Evolutionary conservation across 2,888 invertebrate species (phyloP).

Genomic region (Heliconius aoede): DNA sequence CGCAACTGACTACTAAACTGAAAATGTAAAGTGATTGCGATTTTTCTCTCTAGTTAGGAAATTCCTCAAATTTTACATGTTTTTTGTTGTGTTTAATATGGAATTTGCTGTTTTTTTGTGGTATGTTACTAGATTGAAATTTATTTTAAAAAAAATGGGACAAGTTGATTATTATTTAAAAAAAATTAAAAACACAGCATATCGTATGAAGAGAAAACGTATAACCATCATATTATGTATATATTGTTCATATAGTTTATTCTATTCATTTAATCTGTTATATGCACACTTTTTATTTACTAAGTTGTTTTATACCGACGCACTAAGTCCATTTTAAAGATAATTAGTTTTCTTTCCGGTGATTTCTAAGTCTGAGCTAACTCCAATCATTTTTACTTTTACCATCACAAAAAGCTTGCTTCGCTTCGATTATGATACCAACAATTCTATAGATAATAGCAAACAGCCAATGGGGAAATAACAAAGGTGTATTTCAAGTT

Average conservation of each 20-base stretch:
- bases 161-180: background rate
- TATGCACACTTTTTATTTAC: background rate
- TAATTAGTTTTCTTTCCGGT: slow-evolving; percentile 42
- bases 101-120: background rate
- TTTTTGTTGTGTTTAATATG: background rate
- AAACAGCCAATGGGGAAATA: background rate
- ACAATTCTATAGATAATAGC: slow-evolving; percentile 22
- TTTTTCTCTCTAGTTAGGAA: slow-evolving; percentile 45
- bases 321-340: slow-evolving; percentile 23
- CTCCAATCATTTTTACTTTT: slow-evolving; percentile 34
- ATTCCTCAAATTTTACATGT: slow-evolving; percentile 30
- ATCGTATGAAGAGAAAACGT: background rate
- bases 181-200: background rate
- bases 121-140: background rate
- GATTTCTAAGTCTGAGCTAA: slow-evolving; percentile 33
- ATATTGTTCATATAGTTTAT: background rate
- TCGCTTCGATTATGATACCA: slow-evolving; percentile 38
- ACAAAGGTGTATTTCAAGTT: slow-evolving; percentile 26
- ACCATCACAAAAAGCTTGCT: slow-evolving; percentile 38
- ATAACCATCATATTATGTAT: background rate
- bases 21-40: slow-evolving; percentile 46
- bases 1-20: slow-evolving; percentile 59
- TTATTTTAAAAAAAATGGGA: background rate
- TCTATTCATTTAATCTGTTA: background rate
- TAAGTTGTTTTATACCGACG: slow-evolving; percentile 27